These are phyloP conservation scores for Baryphthengus martii DNA, from an alignment of 2,113 vertebrate genomes.

Conservation along the genomic window DNA sequence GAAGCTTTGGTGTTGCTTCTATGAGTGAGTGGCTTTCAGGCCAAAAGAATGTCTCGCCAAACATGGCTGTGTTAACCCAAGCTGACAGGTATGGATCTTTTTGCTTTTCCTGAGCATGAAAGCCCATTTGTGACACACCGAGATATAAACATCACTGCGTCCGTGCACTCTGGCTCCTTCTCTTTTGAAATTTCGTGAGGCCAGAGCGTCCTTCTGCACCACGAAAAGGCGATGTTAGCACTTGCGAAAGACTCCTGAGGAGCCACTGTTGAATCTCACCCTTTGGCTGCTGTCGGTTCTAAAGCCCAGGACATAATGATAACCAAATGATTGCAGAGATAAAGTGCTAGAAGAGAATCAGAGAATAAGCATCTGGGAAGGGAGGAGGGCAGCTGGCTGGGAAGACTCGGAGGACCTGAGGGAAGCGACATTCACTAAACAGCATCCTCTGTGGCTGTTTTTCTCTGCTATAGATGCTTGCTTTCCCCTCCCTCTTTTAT, in stretches of 20 bases:
- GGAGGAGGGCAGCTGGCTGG: not conserved
- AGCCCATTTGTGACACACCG: rapidly evolving
- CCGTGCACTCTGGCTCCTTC: not conserved
- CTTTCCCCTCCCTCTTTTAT: slow-evolving; percentile 23
- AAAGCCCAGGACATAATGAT: not conserved
- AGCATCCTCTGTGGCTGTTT: not conserved
- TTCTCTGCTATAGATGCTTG: not conserved
- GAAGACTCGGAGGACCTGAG: not conserved
- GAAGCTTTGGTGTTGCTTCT: not conserved
- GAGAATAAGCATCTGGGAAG: not conserved
- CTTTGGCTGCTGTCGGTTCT: not conserved
- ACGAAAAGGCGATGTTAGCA: not conserved
- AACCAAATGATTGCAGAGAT: not conserved
- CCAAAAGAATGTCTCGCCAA: not conserved
- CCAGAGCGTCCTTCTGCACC: not conserved
- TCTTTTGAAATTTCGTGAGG: not conserved
- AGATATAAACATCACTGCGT: not conserved
- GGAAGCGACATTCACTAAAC: not conserved
- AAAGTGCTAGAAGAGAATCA: not conserved
- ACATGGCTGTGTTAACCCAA: not conserved
- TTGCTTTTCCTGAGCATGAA: not conserved
- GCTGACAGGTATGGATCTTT: not conserved
- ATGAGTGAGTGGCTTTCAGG: not conserved
- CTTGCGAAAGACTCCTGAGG: not conserved
- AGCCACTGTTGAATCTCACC: not conserved